Evolutionary conservation across 2,797 vertebrate genomes (phyloP), one percentile per base, ranked within the genome.

Genomic region (Rhodeus uyekii): DNA sequence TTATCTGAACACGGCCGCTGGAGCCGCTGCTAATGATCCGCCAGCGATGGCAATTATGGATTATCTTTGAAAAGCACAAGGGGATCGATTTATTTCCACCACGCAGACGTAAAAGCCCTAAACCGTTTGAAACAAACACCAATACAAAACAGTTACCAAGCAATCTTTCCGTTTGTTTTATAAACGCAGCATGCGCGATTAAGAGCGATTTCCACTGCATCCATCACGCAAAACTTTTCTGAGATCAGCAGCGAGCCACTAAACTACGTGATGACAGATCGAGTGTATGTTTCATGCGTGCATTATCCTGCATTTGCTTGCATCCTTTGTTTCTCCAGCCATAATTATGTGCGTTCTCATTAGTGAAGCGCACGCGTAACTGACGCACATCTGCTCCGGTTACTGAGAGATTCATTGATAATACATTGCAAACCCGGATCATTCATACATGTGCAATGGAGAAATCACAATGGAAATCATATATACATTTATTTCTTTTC

Each of bases 271-370:
- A 63, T 63, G 63, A 80, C 68, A 75, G 78, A 65, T 55, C 29
- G 46, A 22, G 42, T 38, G 71, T 19, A 65, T 63, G 32, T 36
- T 64, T 85, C 58, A 63, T 65, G 38, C 63, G 73, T 22, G 64
- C n/a, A 67, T 82, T 75, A 71, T 42, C 69, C 29, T 67, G 80
- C 80, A 83, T 89, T 90, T 85, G 85, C 81, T 83, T 84, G 84
- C 77, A n/a, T n/a, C n/a, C 44, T 3, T 71, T 82, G 83, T 86
- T 89, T 77, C 60, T 79, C 87, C 83, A 87, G 84, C 18, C 87
- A 88, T 89, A 91, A 93, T 92, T 90, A 91, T 58, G 69, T 76
- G 63, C 61, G 48, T 87, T 89, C 90, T 93, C 91, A 92, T 94
- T 93, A 93, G 77, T 34, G 61, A 88, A 82, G 81, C 89, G 90